Conservation (phyloP, 2,888 invertebrate species). For the Epistrophe eligans region DNA sequence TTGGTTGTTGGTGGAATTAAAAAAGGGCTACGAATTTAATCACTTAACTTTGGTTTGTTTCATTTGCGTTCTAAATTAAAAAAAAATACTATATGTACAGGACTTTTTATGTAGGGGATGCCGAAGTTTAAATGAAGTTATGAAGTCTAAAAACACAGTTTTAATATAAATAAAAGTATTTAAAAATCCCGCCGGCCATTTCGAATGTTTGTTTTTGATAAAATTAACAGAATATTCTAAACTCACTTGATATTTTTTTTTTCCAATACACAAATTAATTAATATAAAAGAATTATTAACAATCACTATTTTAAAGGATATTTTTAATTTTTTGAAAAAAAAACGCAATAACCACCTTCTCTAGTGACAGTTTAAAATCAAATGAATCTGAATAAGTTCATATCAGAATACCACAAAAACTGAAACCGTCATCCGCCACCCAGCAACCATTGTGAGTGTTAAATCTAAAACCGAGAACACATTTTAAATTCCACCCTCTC, state of each 20-base stretch:
- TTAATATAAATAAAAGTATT: neutral
- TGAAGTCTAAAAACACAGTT: neutral
- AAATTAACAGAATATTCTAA: neutral
- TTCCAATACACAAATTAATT: neutral
- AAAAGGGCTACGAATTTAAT: slow-evolving; percentile 54
- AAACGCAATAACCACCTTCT: slow-evolving; percentile 78
- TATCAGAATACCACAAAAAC: slow-evolving; percentile 65
- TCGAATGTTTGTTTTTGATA: neutral
- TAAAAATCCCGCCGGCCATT: slow-evolving; percentile 12
- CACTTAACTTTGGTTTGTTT: slow-evolving; percentile 59
- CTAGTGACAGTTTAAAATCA: slow-evolving; percentile 84
- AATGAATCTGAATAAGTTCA: slow-evolving; percentile 81
- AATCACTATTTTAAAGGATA: neutral
- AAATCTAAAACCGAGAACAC: slow-evolving; percentile 72
- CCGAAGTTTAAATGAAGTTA: neutral
- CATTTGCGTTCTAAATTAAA: slow-evolving; percentile 5
- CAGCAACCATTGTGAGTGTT: slow-evolving; percentile 73
- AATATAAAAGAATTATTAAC: neutral
- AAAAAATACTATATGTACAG: too few species aligned
- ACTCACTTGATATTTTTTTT: slow-evolving; percentile 1
- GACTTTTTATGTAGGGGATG: neutral
- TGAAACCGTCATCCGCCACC: slow-evolving; percentile 60
- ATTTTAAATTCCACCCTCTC: slow-evolving; percentile 75
- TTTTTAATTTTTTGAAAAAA: neutral
- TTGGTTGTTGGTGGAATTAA: neutral